Evolutionary conservation across 2,888 invertebrate genomes (phyloP).

Genomic region (Tinea pellionella): DNA sequence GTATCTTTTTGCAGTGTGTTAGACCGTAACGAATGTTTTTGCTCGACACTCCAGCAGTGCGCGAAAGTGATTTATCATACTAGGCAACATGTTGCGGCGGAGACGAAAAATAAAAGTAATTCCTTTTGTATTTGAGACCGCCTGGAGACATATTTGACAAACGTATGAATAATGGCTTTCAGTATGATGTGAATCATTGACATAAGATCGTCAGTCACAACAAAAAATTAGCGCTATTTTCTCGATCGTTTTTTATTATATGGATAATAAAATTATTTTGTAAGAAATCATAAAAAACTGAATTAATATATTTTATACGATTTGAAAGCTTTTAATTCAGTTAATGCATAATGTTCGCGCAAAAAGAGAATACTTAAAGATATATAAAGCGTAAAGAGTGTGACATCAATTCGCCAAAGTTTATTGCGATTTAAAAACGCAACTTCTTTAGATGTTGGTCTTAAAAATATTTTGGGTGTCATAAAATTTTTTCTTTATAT

Average conservation of each 20-base stretch:
- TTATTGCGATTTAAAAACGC: not conserved
- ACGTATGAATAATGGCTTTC: constrained; percentile 50
- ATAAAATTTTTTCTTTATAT: constrained; percentile 53
- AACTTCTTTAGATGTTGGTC: not conserved
- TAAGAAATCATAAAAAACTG: too few relatives aligned
- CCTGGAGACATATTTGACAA: constrained; percentile 51
- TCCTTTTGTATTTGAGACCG: constrained; percentile 52
- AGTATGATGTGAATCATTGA: not conserved
- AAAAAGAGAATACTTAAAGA: too few relatives aligned
- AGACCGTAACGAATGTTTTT: constrained; percentile 45
- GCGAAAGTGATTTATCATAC: constrained; percentile 62
- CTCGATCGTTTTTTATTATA: too few relatives aligned
- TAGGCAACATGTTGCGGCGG: constrained; percentile 57
- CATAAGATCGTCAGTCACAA: not conserved
- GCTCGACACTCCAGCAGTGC: constrained; percentile 36
- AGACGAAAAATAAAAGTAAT: constrained; percentile 61
- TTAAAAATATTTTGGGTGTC: constrained; percentile 43
- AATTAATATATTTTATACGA: too few relatives aligned
- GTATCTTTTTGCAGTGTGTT: constrained; percentile 10
- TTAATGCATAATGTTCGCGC: too few relatives aligned
- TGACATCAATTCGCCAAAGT: not conserved
- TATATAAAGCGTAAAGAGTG: not conserved
- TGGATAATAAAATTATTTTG: too few relatives aligned
- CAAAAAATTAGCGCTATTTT: too few relatives aligned
- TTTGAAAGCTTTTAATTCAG: too few relatives aligned